These are phyloP conservation scores for Nerophis lumbriciformis DNA, from an alignment of 2,113 vertebrate genomes.

Conservation along the genomic window DNA sequence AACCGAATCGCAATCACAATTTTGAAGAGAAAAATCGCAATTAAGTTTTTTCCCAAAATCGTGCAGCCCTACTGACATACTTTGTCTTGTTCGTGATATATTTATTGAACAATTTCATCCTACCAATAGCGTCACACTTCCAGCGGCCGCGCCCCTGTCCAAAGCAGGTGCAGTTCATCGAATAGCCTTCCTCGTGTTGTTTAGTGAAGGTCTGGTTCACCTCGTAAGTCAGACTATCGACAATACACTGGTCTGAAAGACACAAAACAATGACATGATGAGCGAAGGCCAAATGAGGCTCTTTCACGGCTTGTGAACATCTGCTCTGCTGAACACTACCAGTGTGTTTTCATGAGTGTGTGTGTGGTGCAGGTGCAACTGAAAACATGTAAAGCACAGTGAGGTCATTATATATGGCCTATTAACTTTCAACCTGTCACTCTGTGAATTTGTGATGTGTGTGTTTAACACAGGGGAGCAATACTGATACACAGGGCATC, in stretches of 20 bases:
- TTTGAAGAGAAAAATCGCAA: too few relatives aligned
- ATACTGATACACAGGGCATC: too few relatives aligned
- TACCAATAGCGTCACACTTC: constrained; percentile 95
- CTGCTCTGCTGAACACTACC: background rate
- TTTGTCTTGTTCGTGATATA: background rate
- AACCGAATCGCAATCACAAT: too few relatives aligned
- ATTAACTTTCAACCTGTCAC: constrained; percentile 54
- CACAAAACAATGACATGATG: background rate
- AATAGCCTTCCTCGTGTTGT: constrained; percentile 88
- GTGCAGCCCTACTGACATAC: too few relatives aligned
- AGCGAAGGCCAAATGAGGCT: background rate
- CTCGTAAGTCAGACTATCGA: constrained; percentile 86
- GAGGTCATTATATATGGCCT: constrained; percentile 13
- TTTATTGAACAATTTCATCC: constrained; percentile 40
- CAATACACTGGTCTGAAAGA: constrained; percentile 87
- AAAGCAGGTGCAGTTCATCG: constrained; percentile 95
- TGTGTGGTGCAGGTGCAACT: constrained; percentile 19
- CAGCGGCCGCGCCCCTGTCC: constrained; percentile 92
- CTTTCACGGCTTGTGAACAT: constrained; percentile 1
- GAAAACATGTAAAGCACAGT: constrained; percentile 23
- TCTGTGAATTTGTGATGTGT: constrained; percentile 1
- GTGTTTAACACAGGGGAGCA: too few relatives aligned
- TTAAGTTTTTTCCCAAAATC: too few relatives aligned
- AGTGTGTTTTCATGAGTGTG: background rate
- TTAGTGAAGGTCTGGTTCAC: constrained; percentile 95